phyloP scores from a whole-genome alignment of 2,888 invertebrate genomes.

The Dorcus parallelipipedus region DNA sequence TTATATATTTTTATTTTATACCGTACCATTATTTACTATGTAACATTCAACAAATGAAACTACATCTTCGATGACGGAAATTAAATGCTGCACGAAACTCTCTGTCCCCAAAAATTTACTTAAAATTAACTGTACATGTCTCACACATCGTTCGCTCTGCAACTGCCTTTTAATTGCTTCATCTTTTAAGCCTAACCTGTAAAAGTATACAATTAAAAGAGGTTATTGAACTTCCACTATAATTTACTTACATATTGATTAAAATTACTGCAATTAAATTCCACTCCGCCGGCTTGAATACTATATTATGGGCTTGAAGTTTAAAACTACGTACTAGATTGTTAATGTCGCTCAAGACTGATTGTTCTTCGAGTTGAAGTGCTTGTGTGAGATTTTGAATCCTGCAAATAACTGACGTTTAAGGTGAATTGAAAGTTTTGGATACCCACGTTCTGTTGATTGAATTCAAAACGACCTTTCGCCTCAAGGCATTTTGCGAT shows the following conservation, averaged over 20 bases:
- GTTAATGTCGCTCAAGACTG: slow-evolving; percentile 46
- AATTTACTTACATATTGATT: slow-evolving; percentile 59
- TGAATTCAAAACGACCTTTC: slow-evolving; percentile 66
- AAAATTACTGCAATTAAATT: slow-evolving; percentile 66
- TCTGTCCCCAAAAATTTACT: slow-evolving; percentile 15
- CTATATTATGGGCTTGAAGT: slow-evolving; percentile 66
- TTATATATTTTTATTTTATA: too few species aligned
- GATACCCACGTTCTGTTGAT: slow-evolving; percentile 58
- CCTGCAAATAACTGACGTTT: slow-evolving; percentile 8
- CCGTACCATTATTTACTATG: neutral
- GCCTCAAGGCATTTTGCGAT: slow-evolving; percentile 63
- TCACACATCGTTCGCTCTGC: slow-evolving; percentile 5
- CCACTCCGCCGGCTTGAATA: slow-evolving; percentile 71
- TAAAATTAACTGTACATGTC: slow-evolving; percentile 13
- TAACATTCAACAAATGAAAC: slow-evolving; percentile 20
- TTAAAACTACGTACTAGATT: slow-evolving; percentile 63
- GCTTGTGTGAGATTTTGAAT: slow-evolving; percentile 15
- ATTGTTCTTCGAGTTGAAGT: slow-evolving; percentile 14
- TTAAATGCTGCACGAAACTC: slow-evolving; percentile 13
- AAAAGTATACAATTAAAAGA: slow-evolving; percentile 5
- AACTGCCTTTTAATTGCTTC: slow-evolving; percentile 12
- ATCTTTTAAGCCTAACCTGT: slow-evolving; percentile 22
- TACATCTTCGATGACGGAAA: slow-evolving; percentile 17
- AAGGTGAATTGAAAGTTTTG: slow-evolving; percentile 1
- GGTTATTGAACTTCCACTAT: neutral